Conservation (phyloP, 2,888 invertebrate genomes). For the Buathra laborator region DNA sequence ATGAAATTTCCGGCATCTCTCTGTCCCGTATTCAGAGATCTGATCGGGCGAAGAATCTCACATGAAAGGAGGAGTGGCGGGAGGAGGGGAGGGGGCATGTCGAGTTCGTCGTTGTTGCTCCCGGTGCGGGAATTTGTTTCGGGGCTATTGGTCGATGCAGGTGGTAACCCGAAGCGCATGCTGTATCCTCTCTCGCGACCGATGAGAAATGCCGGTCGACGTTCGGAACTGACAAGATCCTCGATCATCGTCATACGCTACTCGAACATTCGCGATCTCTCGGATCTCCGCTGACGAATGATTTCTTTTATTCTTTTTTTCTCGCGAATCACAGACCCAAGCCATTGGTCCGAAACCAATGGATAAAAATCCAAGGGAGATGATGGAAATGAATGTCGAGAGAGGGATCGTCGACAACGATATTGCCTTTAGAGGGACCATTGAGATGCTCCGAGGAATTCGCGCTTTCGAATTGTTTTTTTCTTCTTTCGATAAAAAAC, state of each 20-base stretch:
- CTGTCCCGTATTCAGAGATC: not conserved
- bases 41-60: constrained; percentile 14
- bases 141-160: constrained; percentile 44
- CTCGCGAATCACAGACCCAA: constrained; percentile 39
- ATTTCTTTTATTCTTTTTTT: constrained; percentile 30
- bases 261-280: constrained; percentile 69
- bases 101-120: not conserved
- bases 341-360: constrained; percentile 1
- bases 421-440: constrained; percentile 68
- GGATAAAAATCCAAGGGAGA: constrained; percentile 28
- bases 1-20: constrained; percentile 6
- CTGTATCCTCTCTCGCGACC: constrained; percentile 72
- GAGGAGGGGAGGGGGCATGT: not conserved
- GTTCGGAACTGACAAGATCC: constrained; percentile 74
- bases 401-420: constrained; percentile 52
- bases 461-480: constrained; percentile 62
- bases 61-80: not conserved
- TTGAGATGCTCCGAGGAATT: constrained; percentile 59
- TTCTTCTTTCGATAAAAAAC: constrained; percentile 57
- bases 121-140: constrained; percentile 39
- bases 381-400: constrained; percentile 23
- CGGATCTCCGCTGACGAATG: constrained; percentile 47
- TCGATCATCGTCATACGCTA: constrained; percentile 76
- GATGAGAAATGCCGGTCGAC: constrained; percentile 76
- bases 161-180: constrained; percentile 60